phyloP scores from a whole-genome alignment of 2,113 vertebrate genomes.

The Dromiciops gliroides region DNA sequence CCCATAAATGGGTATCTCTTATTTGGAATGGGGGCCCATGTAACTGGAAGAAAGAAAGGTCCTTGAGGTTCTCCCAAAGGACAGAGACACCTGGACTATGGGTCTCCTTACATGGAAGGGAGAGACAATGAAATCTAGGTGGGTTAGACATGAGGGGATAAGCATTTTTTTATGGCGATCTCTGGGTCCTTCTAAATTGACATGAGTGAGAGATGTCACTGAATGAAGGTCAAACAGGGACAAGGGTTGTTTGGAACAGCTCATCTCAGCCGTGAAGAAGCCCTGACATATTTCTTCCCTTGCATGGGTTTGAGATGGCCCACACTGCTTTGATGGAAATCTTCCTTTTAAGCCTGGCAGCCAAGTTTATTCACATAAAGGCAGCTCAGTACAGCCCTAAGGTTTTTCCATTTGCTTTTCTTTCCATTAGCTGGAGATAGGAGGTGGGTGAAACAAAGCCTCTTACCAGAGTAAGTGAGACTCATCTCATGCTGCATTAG shows the following conservation, averaged over 20 bases:
- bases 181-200: conserved; percentile 28
- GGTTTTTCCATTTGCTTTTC: conserved; percentile 11
- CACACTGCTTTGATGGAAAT: background rate
- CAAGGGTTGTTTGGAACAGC: background rate
- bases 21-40: background rate
- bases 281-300: conserved; percentile 17
- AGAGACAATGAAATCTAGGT: background rate
- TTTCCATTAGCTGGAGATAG: background rate
- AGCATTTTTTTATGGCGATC: background rate
- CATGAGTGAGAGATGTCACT: background rate
- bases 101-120: background rate
- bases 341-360: background rate
- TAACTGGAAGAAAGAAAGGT: background rate
- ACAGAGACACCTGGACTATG: background rate
- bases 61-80: background rate
- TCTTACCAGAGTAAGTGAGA: background rate
- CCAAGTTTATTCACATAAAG: conserved; percentile 41
- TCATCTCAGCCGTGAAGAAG: background rate
- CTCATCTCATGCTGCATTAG: background rate
- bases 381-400: background rate
- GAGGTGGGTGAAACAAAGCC: background rate
- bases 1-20: background rate
- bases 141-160: background rate
- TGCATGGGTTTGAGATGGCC: background rate
- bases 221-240: conserved; percentile 2